A percentile compares a stretch with the other conserved stretches of the same genome.
Conservation (phyloP, 2,888 invertebrate species). For the Pocota personata region DNA sequence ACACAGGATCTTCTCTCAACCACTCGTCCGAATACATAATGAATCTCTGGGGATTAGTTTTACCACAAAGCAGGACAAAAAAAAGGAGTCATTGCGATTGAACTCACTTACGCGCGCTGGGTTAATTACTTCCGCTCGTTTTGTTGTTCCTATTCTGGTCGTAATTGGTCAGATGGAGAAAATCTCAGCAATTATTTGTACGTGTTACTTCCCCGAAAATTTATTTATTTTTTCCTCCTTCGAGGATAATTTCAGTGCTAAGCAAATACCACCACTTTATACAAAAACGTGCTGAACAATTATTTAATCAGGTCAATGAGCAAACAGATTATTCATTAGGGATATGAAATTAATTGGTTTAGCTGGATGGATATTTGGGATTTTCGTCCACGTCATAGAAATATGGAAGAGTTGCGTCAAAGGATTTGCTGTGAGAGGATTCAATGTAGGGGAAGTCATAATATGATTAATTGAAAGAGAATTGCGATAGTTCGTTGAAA, state of each 20-base stretch:
- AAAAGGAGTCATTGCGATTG: slow-evolving; percentile 14
- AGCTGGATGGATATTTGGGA: slow-evolving; percentile 23
- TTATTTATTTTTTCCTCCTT: slow-evolving; percentile 24
- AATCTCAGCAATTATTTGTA: slow-evolving; percentile 42
- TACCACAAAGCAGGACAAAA: background rate
- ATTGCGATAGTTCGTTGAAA: no score
- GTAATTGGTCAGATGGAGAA: slow-evolving; percentile 23
- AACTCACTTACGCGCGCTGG: slow-evolving; percentile 4
- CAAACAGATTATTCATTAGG: slow-evolving; percentile 51
- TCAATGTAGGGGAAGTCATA: background rate
- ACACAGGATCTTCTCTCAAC: no score
- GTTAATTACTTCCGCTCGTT: slow-evolving; percentile 41
- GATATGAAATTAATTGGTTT: slow-evolving; percentile 48
- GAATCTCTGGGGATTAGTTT: background rate
- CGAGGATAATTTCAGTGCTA: slow-evolving; percentile 12
- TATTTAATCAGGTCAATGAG: slow-evolving; percentile 55
- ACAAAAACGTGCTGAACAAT: slow-evolving; percentile 23
- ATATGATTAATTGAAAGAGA: no score
- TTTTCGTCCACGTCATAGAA: background rate
- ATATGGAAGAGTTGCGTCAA: background rate
- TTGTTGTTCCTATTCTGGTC: background rate
- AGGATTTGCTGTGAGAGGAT: background rate
- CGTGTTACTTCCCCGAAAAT: slow-evolving; percentile 34
- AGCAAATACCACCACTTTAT: background rate
- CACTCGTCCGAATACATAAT: background rate